Evolutionary conservation across 2,888 invertebrate species (phyloP).

Genomic region (Hesperia comma): DNA sequence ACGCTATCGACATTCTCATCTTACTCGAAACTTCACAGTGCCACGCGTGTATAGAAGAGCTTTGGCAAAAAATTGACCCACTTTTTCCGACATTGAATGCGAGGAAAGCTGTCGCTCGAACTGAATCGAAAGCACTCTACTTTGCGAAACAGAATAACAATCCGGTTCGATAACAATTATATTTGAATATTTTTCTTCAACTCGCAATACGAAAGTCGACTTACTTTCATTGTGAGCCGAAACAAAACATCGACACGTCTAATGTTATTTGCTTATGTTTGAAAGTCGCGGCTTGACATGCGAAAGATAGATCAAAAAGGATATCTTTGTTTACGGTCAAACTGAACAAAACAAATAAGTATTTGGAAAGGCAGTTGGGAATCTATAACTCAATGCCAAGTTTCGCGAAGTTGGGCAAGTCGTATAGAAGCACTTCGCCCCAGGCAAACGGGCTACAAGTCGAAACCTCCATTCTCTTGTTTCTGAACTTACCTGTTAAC

Average conservation of each 20-base stretch:
- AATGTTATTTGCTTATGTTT: slow-evolving; percentile 38
- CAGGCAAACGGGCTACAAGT: slow-evolving; percentile 63
- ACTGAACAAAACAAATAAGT: slow-evolving; percentile 79
- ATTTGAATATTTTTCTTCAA: slow-evolving; percentile 27
- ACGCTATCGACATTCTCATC: slow-evolving; percentile 76
- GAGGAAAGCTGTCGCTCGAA: slow-evolving; percentile 34
- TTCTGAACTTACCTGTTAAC: slow-evolving; percentile 75
- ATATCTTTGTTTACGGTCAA: slow-evolving; percentile 76
- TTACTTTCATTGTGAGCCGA: slow-evolving; percentile 14
- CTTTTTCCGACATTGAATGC: slow-evolving; percentile 33
- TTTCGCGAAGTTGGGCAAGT: slow-evolving; percentile 73
- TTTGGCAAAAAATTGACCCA: slow-evolving; percentile 37
- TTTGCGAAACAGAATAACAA: slow-evolving; percentile 26
- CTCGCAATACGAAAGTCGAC: slow-evolving; percentile 16
- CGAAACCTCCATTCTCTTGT: slow-evolving; percentile 66
- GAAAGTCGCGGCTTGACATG: slow-evolving; percentile 42
- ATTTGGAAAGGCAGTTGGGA: slow-evolving; percentile 76
- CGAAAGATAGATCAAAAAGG: slow-evolving; percentile 58
- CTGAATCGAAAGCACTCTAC: slow-evolving; percentile 34
- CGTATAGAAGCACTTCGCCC: slow-evolving; percentile 68
- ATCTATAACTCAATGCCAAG: slow-evolving; percentile 83
- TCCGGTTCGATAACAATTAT: slow-evolving; percentile 28
- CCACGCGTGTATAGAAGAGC: slow-evolving; percentile 65
- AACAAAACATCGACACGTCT: slow-evolving; percentile 35
- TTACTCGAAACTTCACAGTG: slow-evolving; percentile 73